Percentiles rank a stretch among this genome's conserved stretches.
These are phyloP conservation scores for Cephus rjabovi DNA, from an alignment of 2,888 invertebrate genomes.

Conservation along the genomic window DNA sequence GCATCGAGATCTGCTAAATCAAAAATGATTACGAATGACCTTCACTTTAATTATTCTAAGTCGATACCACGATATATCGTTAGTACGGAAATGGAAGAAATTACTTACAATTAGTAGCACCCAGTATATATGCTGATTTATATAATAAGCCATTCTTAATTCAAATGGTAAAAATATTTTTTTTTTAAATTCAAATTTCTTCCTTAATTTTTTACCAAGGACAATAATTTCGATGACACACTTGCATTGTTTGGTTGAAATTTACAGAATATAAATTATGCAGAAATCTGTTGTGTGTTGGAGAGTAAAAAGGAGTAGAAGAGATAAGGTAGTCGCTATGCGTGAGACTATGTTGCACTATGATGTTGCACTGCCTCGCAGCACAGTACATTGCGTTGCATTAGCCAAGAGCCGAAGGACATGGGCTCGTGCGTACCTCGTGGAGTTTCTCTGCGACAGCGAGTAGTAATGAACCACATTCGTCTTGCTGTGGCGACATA, in stretches of 20 bases:
- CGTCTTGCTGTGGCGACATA: constrained; percentile 18
- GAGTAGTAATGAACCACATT: constrained; percentile 22
- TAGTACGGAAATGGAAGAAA: background rate
- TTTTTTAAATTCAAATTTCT: too few relatives aligned
- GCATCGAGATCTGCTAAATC: background rate
- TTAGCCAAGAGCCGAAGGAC: constrained; percentile 6
- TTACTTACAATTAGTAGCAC: background rate
- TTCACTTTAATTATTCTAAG: background rate
- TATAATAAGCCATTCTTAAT: too few relatives aligned
- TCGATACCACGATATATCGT: background rate
- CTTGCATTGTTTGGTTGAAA: background rate
- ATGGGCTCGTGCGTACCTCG: constrained; percentile 11
- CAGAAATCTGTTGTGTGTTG: background rate
- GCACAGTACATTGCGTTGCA: background rate
- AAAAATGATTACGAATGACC: background rate
- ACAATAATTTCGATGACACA: background rate
- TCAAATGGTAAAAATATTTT: too few relatives aligned
- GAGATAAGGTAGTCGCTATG: background rate
- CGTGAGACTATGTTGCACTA: background rate
- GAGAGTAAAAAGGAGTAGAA: background rate
- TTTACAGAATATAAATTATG: background rate
- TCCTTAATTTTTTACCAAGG: background rate
- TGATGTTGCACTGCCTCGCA: background rate
- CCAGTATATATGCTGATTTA: too few relatives aligned
- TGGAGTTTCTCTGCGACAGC: background rate